Evolutionary conservation across 2,797 vertebrate genomes (phyloP), one percentile per base, ranked within the genome.

Genomic region (Rallus crepitans): DNA sequence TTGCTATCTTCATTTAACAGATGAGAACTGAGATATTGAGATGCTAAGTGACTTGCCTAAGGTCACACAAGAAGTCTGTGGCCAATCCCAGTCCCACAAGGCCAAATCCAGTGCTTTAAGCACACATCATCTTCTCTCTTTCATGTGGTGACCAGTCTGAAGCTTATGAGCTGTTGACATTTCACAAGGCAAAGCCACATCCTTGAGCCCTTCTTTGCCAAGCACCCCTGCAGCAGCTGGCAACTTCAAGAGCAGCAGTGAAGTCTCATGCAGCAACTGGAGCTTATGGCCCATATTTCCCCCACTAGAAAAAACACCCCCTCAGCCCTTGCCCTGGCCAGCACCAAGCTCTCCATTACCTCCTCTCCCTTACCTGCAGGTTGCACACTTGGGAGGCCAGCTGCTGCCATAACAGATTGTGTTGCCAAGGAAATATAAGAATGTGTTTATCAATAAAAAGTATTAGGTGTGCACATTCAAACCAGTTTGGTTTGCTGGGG

Each of bases 341-440:
- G 9, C 0, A 0, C 40, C 8, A 10, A 75, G 40, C 17, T 59
- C 65, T 86, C 20, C 39, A 52, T 10, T 45, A 39, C n/a, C 55
- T 81, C 33, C 24, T 52, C 53, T 72, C 53, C 68, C 59, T 68
- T 35, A 87, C 89, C 72, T 52, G 31, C 37, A 39, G 59, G 35
- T 57, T 76, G 79, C 55, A 53, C 79, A 92, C 76, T 56, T 3
- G 0, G 0, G 82, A 96, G 42, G 50, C 23, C 57, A 87, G 71
- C 53, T 73, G 90, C 93, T 96, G 94, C 84, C 80, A 87, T 56
- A 95, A 91, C 92, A 85, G 61, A 94, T 50, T 10, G 39, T 20
- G 72, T 92, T 31, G 13, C 82, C 84, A 95, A 89, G 94, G 91
- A 96, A 94, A 92, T 83, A 76, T 30, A 61, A 69, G 69, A 57